A percentile compares a stretch with the other conserved stretches of the same genome.
phyloP scores from a whole-genome alignment of 2,888 invertebrate genomes.

The Podotricha telesiphe region DNA sequence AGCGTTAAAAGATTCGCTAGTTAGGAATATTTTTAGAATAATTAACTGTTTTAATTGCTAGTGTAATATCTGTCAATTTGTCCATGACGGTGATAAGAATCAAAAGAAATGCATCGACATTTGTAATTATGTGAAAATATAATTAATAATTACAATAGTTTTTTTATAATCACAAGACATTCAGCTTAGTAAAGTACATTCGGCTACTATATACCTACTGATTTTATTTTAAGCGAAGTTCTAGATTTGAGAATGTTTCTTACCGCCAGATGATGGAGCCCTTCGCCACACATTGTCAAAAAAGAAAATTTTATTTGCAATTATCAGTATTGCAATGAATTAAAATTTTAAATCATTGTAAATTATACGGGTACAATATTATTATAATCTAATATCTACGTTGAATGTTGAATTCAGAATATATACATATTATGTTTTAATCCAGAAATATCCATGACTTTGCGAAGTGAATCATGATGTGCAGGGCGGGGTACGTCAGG shows the following conservation, averaged over 20 bases:
- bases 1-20: constrained; percentile 2
- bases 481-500: constrained; percentile 5
- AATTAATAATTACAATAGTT: background rate
- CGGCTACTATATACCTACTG: too few relatives aligned
- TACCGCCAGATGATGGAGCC: background rate
- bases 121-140: background rate
- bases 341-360: too few relatives aligned
- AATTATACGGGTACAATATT: background rate
- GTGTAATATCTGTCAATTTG: constrained; percentile 8
- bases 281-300: too few relatives aligned
- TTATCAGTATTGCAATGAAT: too few relatives aligned
- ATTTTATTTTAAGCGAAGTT: too few relatives aligned
- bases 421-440: constrained; percentile 12
- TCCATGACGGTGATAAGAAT: background rate
- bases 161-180: background rate
- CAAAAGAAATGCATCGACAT: background rate
- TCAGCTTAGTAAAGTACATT: background rate
- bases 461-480: constrained; percentile 36
- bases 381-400: background rate
- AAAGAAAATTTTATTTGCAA: background rate
- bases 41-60: constrained; percentile 4
- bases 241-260: background rate
- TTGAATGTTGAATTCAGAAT: background rate
- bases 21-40: constrained; percentile 11
- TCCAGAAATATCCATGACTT: constrained; percentile 48